Evolutionary conservation across 2,113 vertebrate genomes (phyloP).

Genomic region (Hyperopisus bebe): DNA sequence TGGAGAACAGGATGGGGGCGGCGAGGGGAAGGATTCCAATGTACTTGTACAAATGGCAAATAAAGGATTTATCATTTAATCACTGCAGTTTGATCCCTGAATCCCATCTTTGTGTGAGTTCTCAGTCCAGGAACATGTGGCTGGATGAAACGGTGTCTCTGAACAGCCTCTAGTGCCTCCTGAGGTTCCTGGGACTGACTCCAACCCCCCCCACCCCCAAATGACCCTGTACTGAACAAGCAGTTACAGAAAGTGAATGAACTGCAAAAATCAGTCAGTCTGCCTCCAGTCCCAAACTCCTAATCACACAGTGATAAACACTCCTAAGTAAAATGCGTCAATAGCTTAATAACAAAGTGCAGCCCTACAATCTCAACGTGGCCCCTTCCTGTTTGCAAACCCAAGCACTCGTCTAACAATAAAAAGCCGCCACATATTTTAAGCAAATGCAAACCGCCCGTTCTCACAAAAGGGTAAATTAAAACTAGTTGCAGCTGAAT

Average conservation of each 20-base stretch:
- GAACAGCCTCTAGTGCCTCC: neutral
- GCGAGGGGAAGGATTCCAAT: neutral
- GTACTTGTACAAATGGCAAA: neutral
- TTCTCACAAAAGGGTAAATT: constrained; percentile 3
- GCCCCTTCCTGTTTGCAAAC: neutral
- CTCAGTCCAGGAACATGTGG: neutral
- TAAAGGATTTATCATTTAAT: neutral
- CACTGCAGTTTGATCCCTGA: neutral
- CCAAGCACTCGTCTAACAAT: neutral
- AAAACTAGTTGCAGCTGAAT: constrained; percentile 22
- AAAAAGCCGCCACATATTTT: neutral
- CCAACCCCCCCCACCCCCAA: neutral
- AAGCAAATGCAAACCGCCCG: neutral
- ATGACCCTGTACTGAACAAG: neutral
- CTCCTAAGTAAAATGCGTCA: neutral
- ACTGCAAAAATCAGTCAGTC: neutral
- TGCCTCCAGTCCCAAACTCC: neutral
- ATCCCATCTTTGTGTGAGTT: neutral
- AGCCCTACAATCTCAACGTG: neutral
- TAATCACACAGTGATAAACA: neutral
- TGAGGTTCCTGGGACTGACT: neutral
- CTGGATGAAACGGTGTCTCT: neutral
- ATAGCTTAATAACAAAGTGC: neutral
- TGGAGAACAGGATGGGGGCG: neutral
- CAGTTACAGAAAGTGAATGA: neutral